phyloP scores from a whole-genome alignment of 2,797 vertebrate species.

The Capromys pilorides region DNA sequence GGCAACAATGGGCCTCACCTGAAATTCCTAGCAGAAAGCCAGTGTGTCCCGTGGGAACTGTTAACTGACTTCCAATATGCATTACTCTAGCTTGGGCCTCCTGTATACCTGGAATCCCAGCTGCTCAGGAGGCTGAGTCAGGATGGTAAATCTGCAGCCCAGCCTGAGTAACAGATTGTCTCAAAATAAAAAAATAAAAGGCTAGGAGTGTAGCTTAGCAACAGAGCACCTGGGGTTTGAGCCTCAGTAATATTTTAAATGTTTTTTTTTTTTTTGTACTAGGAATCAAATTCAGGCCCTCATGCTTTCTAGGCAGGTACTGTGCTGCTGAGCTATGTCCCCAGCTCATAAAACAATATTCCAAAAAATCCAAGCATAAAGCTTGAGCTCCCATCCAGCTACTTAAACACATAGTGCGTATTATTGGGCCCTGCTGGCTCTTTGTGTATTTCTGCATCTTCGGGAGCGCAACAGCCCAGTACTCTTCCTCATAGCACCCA shows the following conservation, averaged over 20 bases:
- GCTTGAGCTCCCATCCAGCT: background rate
- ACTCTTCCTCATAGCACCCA: accelerated
- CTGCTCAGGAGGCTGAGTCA: background rate
- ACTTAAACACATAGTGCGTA: too few relatives aligned
- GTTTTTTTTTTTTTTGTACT: too few relatives aligned
- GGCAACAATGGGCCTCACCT: background rate
- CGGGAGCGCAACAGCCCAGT: background rate
- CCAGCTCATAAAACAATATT: background rate
- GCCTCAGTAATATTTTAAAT: background rate
- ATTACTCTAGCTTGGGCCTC: background rate
- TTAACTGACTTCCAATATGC: background rate
- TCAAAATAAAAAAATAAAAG: background rate
- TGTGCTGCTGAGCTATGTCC: too few relatives aligned
- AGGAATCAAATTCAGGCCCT: too few relatives aligned
- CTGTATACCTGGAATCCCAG: background rate
- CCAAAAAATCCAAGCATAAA: background rate
- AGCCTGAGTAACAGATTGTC: background rate
- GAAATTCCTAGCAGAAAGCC: background rate
- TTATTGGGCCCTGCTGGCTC: accelerated
- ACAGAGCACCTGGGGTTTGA: background rate
- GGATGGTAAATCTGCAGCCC: background rate
- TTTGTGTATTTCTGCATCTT: background rate
- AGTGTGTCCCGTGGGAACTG: background rate
- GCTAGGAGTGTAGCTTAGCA: background rate
- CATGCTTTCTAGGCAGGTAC: too few relatives aligned